These are phyloP conservation scores for Tragelaphus buxtoni DNA, from an alignment of 2,113 vertebrate species.

Conservation along the genomic window DNA sequence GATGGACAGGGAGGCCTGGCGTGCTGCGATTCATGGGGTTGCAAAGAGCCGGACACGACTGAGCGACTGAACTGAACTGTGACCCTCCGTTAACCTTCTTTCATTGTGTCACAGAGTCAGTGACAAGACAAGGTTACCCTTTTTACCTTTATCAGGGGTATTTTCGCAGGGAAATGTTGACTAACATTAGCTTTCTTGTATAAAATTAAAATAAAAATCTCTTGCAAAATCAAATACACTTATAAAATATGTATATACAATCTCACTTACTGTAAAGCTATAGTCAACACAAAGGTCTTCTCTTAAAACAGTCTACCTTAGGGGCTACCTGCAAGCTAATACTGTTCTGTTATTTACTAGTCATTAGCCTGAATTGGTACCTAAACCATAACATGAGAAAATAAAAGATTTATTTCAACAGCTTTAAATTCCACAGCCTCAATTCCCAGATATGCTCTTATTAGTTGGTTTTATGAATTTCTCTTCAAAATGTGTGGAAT, in stretches of 20 bases:
- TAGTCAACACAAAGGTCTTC: neutral
- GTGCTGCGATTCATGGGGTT: too few relatives aligned
- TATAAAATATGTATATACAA: slow-evolving; percentile 52
- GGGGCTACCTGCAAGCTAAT: neutral
- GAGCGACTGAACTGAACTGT: too few relatives aligned
- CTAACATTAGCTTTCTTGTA: neutral
- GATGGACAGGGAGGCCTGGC: too few relatives aligned
- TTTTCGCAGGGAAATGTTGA: slow-evolving; percentile 2
- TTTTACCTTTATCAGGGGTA: neutral
- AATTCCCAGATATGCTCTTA: slow-evolving; percentile 4
- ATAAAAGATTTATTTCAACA: slow-evolving; percentile 18
- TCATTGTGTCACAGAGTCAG: neutral
- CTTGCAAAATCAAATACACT: slow-evolving; percentile 40
- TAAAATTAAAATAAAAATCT: neutral
- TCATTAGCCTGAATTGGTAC: neutral
- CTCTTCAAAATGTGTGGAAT: neutral
- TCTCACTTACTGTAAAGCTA: slow-evolving; percentile 1
- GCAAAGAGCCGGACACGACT: too few relatives aligned
- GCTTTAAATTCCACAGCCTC: slow-evolving; percentile 51
- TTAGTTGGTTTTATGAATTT: neutral
- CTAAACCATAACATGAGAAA: neutral
- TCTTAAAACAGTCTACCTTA: neutral
- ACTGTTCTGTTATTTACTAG: neutral
- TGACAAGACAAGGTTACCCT: neutral
- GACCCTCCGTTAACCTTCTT: neutral